These are phyloP conservation scores for Pseudococcus longispinus DNA, from an alignment of 2,888 invertebrate genomes.

Conservation along the genomic window DNA sequence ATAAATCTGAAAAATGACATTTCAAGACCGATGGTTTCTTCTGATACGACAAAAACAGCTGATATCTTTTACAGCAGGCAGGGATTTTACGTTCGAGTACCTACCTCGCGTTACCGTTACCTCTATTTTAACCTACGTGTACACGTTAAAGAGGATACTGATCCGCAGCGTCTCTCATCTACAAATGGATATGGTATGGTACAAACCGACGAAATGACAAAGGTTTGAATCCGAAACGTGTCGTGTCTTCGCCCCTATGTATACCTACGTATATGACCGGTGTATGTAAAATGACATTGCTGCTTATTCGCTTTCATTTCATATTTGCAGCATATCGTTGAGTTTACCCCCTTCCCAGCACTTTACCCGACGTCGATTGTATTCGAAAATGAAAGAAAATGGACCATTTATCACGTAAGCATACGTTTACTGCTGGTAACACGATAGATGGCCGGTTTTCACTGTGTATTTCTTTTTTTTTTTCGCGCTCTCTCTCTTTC, in stretches of 20 bases:
- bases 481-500: background rate
- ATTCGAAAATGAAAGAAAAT: conserved; percentile 14
- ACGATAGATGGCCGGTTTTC: conserved; percentile 7
- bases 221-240: background rate
- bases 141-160: background rate
- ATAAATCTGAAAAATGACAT: conserved; percentile 28
- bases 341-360: background rate
- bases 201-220: background rate
- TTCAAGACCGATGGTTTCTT: conserved; percentile 29
- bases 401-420: conserved; percentile 34
- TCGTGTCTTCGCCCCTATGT: background rate
- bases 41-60: conserved; percentile 20
- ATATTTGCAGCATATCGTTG: background rate
- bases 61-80: background rate
- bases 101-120: no score
- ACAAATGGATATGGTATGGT: background rate
- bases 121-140: background rate
- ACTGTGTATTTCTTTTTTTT: background rate
- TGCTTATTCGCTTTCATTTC: background rate
- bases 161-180: background rate
- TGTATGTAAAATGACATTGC: background rate
- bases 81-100: background rate
- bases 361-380: background rate
- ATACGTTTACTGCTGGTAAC: conserved; percentile 11
- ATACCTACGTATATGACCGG: background rate